These are phyloP conservation scores for Spodoptera picta DNA, from an alignment of 2,888 invertebrate species.

Conservation along the genomic window DNA sequence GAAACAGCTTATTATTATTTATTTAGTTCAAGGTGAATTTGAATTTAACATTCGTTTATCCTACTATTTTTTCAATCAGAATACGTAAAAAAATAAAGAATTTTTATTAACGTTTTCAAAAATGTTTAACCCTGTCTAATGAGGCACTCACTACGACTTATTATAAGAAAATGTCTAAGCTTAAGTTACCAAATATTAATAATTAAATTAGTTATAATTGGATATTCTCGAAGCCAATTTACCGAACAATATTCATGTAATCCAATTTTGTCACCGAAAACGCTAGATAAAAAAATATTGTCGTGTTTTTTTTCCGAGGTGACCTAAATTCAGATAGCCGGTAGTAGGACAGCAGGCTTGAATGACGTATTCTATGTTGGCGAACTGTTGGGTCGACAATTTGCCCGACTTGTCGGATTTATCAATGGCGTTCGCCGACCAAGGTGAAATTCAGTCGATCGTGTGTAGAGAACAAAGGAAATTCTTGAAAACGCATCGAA, in stretches of 20 bases:
- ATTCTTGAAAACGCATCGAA: background rate
- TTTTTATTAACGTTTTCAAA: too few species aligned
- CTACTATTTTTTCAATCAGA: too few species aligned
- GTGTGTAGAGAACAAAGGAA: constrained; percentile 39
- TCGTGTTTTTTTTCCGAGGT: constrained; percentile 23
- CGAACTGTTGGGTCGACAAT: constrained; percentile 34
- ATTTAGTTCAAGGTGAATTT: too few species aligned
- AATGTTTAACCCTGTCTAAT: too few species aligned
- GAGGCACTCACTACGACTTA: background rate
- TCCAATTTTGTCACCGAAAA: constrained; percentile 7
- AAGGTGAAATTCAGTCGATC: constrained; percentile 21
- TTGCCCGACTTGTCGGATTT: constrained; percentile 37
- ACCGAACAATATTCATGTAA: constrained; percentile 14
- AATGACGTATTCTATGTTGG: constrained; percentile 38
- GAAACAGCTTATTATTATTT: too few species aligned
- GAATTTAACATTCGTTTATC: too few species aligned
- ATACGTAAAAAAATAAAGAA: too few species aligned
- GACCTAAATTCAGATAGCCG: constrained; percentile 36
- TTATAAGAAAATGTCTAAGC: constrained; percentile 5
- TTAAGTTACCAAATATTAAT: constrained; percentile 3
- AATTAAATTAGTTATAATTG: constrained; percentile 28
- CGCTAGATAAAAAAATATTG: background rate
- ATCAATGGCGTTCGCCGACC: constrained; percentile 33
- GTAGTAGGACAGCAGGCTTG: constrained; percentile 34
- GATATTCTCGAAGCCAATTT: constrained; percentile 17